Evolutionary conservation across 2,113 vertebrate species (phyloP).

Genomic region (Myxocyprinus asiaticus): DNA sequence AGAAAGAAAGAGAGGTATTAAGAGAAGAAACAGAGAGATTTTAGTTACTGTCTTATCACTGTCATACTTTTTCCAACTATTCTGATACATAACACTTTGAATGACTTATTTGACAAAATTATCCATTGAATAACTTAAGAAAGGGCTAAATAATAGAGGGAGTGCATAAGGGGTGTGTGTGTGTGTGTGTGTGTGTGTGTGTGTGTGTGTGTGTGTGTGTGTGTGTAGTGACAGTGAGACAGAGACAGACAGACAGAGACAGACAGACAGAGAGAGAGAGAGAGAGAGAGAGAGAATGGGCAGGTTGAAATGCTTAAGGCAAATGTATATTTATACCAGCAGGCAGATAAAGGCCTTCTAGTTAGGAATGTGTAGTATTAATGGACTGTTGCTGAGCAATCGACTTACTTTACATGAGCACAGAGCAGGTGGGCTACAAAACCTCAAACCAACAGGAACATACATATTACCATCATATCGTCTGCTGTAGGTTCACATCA

Average conservation of each 20-base stretch:
- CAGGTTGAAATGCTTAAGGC: conserved; percentile 4
- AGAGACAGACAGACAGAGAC: too few relatives aligned
- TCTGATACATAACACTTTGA: not conserved
- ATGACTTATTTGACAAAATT: not conserved
- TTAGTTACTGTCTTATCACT: not conserved
- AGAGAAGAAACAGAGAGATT: not conserved
- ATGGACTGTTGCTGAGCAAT: conserved; percentile 17
- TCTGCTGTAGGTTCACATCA: too few relatives aligned
- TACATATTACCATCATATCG: too few relatives aligned
- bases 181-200: too few relatives aligned
- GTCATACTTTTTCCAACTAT: not conserved
- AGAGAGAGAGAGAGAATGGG: not conserved
- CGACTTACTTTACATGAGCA: not conserved
- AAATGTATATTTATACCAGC: conserved; percentile 23
- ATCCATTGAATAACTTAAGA: too few relatives aligned
- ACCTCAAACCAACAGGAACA: too few relatives aligned
- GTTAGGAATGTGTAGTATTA: conserved; percentile 34
- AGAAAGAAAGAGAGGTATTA: not conserved
- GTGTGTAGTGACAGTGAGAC: too few relatives aligned
- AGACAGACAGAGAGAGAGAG: too few relatives aligned
- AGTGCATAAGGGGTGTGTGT: not conserved
- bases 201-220: too few relatives aligned
- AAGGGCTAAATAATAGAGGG: not conserved
- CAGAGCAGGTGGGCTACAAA: too few relatives aligned
- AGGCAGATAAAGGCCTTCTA: conserved; percentile 5